Evolutionary conservation across 1,140 invertebrate species (phyloP), one percentile per base, ranked within the genome.

Genomic region (Agrilus planipennis): DNA sequence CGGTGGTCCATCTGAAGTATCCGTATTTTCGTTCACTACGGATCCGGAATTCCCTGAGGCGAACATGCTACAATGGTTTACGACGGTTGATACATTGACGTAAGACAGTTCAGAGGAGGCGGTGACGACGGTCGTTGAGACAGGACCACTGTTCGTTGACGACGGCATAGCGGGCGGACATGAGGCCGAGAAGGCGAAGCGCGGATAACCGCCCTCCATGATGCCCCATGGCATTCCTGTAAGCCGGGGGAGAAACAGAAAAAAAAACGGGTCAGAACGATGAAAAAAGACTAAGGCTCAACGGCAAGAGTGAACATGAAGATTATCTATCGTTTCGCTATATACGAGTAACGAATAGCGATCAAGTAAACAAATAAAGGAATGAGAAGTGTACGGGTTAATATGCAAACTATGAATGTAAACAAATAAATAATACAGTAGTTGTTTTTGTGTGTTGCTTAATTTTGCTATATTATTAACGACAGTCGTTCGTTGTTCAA

Each of bases 141-240:
- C 29, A 25, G 28, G 39, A 7, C 25, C 10, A 34, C 32, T 39
- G 60, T 57, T 29, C n/a, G n/a, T n/a, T n/a, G n/a, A n/a, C n/a
- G n/a, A n/a, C n/a, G n/a, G n/a, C n/a, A n/a, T n/a, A n/a, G n/a
- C n/a, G n/a, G n/a, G n/a, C n/a, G n/a, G n/a, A n/a, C n/a, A n/a
- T 62, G 56, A 67, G 65, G 54, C 62, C 57, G 68, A 71, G 71
- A 52, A 68, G 60, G 64, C 71, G 68, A 62, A 69, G 71, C 55
- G 70, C 17, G 42, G 36, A 34, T 44, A 44, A 7, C 17, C 71
- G 59, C 76, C 71, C 63, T 78, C 75, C 68, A 77, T 69, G 62
- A 77, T 69, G 60, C 74, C 74, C 76, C 76, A 78, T 67, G 76
- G 75, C 64, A 75, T 68, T 69, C 75, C 75, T 78, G 71, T 61